Percentiles rank a stretch among this genome's conserved stretches.
Evolutionary conservation across 2,888 invertebrate genomes (phyloP).

Genomic region (Synergus laeviventris): DNA sequence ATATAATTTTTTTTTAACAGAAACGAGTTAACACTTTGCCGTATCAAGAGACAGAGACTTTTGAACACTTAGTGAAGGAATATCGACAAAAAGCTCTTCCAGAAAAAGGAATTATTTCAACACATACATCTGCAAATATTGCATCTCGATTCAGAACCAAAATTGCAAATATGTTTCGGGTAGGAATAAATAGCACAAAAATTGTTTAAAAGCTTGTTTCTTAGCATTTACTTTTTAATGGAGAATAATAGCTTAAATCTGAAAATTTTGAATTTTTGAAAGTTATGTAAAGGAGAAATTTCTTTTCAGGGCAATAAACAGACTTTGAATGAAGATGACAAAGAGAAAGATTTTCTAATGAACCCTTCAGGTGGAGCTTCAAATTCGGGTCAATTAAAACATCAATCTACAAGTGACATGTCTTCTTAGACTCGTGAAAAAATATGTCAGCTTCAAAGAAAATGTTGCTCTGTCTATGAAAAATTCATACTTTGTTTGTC

Average conservation of each 20-base stretch:
- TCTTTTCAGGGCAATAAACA: neutral
- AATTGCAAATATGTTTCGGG: neutral
- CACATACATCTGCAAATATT: neutral
- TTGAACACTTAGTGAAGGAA: slow-evolving; percentile 57
- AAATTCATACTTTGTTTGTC: slow-evolving; percentile 44
- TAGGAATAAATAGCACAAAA: too few relatives aligned
- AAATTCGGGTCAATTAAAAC: neutral
- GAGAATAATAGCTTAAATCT: too few relatives aligned
- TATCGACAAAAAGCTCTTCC: slow-evolving; percentile 50
- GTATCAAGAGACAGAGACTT: slow-evolving; percentile 62
- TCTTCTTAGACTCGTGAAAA: neutral
- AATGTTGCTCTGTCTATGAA: neutral
- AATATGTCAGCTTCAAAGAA: neutral
- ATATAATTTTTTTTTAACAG: neutral
- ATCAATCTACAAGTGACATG: neutral
- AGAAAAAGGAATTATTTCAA: neutral
- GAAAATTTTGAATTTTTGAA: too few relatives aligned
- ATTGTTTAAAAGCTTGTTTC: too few relatives aligned
- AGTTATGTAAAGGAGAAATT: too few relatives aligned
- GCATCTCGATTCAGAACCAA: neutral
- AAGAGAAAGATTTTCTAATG: neutral
- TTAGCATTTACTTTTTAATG: too few relatives aligned
- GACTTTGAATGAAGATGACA: neutral
- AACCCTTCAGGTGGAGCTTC: neutral
- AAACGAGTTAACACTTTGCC: slow-evolving; percentile 51